phyloP scores from a whole-genome alignment of 2,888 invertebrate genomes.

The Cinara cedri region DNA sequence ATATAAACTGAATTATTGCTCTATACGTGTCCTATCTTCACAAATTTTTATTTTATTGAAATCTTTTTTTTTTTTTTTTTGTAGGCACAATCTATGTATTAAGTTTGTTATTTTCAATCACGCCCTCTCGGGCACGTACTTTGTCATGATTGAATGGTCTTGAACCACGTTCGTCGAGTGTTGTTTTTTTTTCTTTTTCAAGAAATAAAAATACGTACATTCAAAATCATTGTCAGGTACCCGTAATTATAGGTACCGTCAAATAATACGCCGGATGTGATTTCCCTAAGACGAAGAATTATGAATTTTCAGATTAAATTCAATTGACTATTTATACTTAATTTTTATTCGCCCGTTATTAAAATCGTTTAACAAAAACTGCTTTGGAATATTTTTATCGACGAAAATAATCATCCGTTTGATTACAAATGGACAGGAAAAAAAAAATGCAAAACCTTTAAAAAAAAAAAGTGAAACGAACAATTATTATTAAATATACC shows the following conservation, averaged over 20 bases:
- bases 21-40: too few species aligned
- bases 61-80: background rate
- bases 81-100: background rate
- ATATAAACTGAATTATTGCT: too few species aligned
- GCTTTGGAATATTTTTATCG: background rate
- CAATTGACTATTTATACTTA: background rate
- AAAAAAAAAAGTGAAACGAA: background rate
- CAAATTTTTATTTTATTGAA: too few species aligned
- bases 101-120: background rate
- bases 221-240: background rate
- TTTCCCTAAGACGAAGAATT: background rate
- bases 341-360: background rate
- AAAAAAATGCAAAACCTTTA: background rate
- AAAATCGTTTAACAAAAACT: background rate
- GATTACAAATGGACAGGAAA: background rate
- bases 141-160: constrained; percentile 3
- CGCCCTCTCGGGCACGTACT: background rate
- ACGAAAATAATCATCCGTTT: background rate
- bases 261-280: background rate
- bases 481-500: background rate
- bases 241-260: background rate
- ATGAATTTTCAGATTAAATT: background rate
- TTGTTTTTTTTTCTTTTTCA: background rate
- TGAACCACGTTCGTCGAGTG: background rate
- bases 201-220: background rate